A percentile compares a stretch with the other conserved stretches of the same genome.
These are phyloP conservation scores for Hoplostethus mediterraneus DNA, from an alignment of 2,797 vertebrate genomes.

Conservation along the genomic window DNA sequence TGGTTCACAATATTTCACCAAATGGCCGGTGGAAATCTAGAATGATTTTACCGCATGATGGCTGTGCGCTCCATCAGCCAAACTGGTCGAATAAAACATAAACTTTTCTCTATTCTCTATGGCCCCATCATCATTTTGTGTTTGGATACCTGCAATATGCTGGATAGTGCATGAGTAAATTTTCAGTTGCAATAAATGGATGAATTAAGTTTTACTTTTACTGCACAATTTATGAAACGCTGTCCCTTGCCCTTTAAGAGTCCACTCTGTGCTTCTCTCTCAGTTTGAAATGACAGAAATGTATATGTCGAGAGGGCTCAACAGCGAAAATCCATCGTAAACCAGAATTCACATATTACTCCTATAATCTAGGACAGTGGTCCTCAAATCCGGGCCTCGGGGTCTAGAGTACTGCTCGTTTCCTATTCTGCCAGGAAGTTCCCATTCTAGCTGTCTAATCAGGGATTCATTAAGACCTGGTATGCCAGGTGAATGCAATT, in stretches of 20 bases:
- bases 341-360: slow-evolving; percentile 37
- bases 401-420: too few relatives aligned
- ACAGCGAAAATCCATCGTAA: slow-evolving; percentile 1
- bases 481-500: too few relatives aligned
- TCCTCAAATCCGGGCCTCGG: too few relatives aligned
- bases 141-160: neutral
- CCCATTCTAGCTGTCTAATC: too few relatives aligned
- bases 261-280: slow-evolving; percentile 26
- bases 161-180: neutral
- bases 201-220: neutral
- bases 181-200: neutral
- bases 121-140: neutral
- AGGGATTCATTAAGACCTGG: too few relatives aligned
- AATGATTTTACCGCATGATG: neutral
- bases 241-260: slow-evolving; percentile 29
- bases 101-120: neutral
- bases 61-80: neutral
- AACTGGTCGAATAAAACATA: neutral
- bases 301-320: neutral
- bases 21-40: neutral
- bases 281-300: slow-evolving; percentile 9
- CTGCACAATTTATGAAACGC: slow-evolving; percentile 2
- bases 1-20: neutral
- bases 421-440: too few relatives aligned
- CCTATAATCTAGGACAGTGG: neutral